These are phyloP conservation scores for Gouania willdenowi DNA, from an alignment of 2,797 vertebrate genomes.

Conservation along the genomic window DNA sequence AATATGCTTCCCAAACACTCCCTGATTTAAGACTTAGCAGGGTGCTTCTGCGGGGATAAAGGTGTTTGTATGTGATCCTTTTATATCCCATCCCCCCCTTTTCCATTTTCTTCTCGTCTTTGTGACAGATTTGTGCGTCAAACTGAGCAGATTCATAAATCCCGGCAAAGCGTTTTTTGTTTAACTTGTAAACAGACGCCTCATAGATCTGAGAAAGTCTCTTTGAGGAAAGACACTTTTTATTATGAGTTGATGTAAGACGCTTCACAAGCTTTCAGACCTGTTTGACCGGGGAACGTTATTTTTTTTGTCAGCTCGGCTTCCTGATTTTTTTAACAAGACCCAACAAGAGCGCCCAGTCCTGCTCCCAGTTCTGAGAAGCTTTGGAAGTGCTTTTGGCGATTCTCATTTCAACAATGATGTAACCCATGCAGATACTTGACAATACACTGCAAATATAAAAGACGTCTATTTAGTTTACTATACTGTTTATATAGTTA, in stretches of 20 bases:
- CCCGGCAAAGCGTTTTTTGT: constrained; percentile 18
- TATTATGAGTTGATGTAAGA: neutral
- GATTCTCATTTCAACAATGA: neutral
- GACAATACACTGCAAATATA: neutral
- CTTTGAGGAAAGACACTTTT: neutral
- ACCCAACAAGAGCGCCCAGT: neutral
- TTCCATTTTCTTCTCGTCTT: constrained; percentile 1
- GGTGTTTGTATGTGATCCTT: constrained; percentile 18
- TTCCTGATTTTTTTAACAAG: neutral
- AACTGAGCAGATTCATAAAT: constrained; percentile 27
- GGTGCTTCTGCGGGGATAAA: constrained; percentile 24
- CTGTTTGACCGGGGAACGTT: neutral
- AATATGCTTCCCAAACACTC: constrained; percentile 18
- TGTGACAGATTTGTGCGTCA: constrained; percentile 10
- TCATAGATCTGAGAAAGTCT: constrained; percentile 6
- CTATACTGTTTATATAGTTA: too few species aligned
- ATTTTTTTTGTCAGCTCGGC: neutral
- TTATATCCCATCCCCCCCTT: neutral
- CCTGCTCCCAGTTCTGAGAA: neutral
- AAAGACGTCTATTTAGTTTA: neutral
- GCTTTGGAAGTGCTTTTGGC: fast-evolving
- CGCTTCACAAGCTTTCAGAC: neutral
- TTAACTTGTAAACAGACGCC: constrained; percentile 19
- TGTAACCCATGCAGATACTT: neutral
- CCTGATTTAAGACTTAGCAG: constrained; percentile 27